Percentiles rank a stretch among this genome's conserved stretches.
These are phyloP conservation scores for Gryon sp. DNA, from an alignment of 1,140 invertebrate genomes.

Conservation along the genomic window DNA sequence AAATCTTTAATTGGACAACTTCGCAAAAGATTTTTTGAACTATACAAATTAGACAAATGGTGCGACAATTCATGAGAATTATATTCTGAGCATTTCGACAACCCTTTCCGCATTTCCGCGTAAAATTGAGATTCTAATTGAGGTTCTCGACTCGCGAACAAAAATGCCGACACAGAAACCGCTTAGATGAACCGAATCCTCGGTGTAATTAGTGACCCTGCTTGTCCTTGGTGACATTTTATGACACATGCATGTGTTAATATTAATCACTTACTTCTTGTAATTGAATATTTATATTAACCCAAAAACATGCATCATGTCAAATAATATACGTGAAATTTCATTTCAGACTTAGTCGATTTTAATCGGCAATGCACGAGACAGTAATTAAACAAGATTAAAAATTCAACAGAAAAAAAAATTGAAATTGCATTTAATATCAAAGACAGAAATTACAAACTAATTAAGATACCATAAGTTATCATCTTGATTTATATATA, in stretches of 20 bases:
- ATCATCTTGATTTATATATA: slow-evolving; percentile 1
- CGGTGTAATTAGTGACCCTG: slow-evolving; percentile 73
- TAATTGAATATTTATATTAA: slow-evolving; percentile 1
- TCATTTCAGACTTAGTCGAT: no score
- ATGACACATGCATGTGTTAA: slow-evolving; percentile 55
- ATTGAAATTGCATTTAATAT: slow-evolving; percentile 3
- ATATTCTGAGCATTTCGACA: slow-evolving; percentile 66
- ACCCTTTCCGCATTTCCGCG: slow-evolving; percentile 71
- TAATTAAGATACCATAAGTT: slow-evolving; percentile 15
- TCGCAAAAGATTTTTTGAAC: background rate
- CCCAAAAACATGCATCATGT: background rate
- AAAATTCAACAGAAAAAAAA: background rate
- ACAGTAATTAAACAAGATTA: no score
- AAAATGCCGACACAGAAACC: slow-evolving; percentile 73
- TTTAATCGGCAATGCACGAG: no score
- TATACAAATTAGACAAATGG: slow-evolving; percentile 53
- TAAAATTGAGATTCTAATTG: slow-evolving; percentile 61
- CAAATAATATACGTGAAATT: no score
- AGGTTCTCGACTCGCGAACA: slow-evolving; percentile 67
- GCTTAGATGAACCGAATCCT: slow-evolving; percentile 71
- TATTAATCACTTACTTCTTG: slow-evolving; percentile 24
- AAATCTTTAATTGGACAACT: background rate
- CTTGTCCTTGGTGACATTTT: slow-evolving; percentile 62
- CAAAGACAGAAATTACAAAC: background rate
- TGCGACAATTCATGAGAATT: slow-evolving; percentile 57